phyloP scores from a whole-genome alignment of 2,113 vertebrate genomes.

The Istiophorus platypterus region DNA sequence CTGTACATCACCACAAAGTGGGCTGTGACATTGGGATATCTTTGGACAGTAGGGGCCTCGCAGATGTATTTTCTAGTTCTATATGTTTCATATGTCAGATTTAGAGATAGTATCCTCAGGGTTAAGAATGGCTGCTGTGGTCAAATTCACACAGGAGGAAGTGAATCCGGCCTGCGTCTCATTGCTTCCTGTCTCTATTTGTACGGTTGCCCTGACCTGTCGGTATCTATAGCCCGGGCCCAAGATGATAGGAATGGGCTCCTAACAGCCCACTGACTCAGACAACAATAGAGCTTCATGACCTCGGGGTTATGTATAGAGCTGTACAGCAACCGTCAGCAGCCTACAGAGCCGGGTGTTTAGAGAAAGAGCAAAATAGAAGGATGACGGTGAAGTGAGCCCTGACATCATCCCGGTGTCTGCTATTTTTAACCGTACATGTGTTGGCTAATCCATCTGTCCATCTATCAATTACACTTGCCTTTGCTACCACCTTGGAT shows the following conservation, averaged over 20 bases:
- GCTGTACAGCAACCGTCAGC: constrained; percentile 11
- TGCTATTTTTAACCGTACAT: constrained; percentile 41
- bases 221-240: constrained; percentile 79
- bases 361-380: constrained; percentile 45
- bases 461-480: constrained; percentile 12
- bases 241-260: constrained; percentile 67
- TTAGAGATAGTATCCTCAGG: constrained; percentile 13
- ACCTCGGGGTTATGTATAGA: constrained; percentile 77
- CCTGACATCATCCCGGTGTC: constrained; percentile 41
- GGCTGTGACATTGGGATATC: constrained; percentile 55
- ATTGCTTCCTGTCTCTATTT: constrained; percentile 68
- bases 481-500: not conserved
- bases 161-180: constrained; percentile 20
- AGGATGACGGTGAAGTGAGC: constrained; percentile 24
- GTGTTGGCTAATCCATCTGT: constrained; percentile 36
- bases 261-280: constrained; percentile 51
- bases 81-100: constrained; percentile 18
- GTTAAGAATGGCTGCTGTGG: constrained; percentile 14
- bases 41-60: constrained; percentile 45
- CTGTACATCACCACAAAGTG: constrained; percentile 32
- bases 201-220: constrained; percentile 64
- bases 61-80: constrained; percentile 45
- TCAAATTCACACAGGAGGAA: constrained; percentile 42
- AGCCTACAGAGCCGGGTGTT: constrained; percentile 17
- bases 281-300: constrained; percentile 74